Percentiles rank a stretch among this genome's conserved stretches.
These are phyloP conservation scores for Microplitis deprimator DNA, from an alignment of 2,888 invertebrate species.

Conservation along the genomic window DNA sequence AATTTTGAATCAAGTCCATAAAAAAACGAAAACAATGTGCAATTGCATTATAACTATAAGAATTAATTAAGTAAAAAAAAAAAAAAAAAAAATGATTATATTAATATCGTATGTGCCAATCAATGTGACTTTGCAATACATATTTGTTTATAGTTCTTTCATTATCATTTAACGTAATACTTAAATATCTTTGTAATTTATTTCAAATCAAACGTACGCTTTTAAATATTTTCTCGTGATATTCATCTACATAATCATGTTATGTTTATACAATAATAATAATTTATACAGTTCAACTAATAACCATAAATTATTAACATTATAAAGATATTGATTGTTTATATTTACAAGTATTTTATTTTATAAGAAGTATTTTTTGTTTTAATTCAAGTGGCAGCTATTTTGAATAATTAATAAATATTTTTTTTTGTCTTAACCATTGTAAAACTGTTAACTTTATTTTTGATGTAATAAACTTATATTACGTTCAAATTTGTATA, in stretches of 20 bases:
- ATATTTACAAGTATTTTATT: constrained; percentile 21
- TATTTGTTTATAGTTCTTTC: not conserved
- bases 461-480: constrained; percentile 31
- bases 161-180: not conserved
- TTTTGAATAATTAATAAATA: constrained; percentile 16
- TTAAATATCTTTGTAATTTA: not conserved
- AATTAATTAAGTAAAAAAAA: too few species aligned
- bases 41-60: too few species aligned
- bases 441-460: constrained; percentile 4
- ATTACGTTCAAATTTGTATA: constrained; percentile 27
- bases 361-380: constrained; percentile 16
- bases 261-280: constrained; percentile 14
- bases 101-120: too few species aligned
- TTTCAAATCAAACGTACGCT: not conserved
- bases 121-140: not conserved
- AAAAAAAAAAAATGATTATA: too few species aligned
- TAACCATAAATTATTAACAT: constrained; percentile 3
- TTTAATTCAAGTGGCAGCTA: constrained; percentile 25
- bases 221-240: not conserved
- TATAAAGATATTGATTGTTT: constrained; percentile 32
- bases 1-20: too few species aligned
- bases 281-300: constrained; percentile 31
- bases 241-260: constrained; percentile 2
- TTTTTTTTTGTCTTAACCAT: constrained; percentile 1
- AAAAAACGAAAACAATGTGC: too few species aligned